Conservation (phyloP, 2,113 vertebrate species). For the Bufo bufo region DNA sequence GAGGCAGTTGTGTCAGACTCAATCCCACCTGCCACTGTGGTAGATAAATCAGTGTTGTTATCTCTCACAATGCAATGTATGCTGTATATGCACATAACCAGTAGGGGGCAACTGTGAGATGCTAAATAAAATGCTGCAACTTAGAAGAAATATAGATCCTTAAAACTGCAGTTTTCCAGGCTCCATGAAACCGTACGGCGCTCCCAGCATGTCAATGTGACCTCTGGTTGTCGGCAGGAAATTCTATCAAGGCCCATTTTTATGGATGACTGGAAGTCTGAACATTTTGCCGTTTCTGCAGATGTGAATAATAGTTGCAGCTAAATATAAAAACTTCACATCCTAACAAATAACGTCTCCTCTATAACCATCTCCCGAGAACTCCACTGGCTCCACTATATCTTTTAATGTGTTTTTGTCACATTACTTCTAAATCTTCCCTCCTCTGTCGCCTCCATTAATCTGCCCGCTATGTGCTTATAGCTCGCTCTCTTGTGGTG, state of each 20-base stretch:
- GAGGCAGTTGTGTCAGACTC: not conserved
- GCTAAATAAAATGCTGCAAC: not conserved
- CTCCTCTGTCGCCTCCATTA: constrained; percentile 22
- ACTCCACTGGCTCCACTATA: not conserved
- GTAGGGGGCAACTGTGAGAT: not conserved
- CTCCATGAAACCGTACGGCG: not conserved
- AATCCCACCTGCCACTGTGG: not conserved
- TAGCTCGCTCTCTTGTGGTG: not conserved
- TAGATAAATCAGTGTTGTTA: not conserved
- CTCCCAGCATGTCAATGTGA: not conserved
- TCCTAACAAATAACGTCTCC: constrained; percentile 26
- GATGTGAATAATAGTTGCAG: constrained; percentile 29
- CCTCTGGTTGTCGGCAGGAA: constrained; percentile 21
- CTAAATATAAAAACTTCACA: constrained; percentile 45
- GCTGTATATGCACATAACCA: not conserved
- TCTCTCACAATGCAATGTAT: not conserved
- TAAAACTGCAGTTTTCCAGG: not conserved
- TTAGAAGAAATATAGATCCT: not conserved
- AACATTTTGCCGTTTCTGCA: not conserved
- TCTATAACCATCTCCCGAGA: constrained; percentile 6
- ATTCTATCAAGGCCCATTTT: not conserved
- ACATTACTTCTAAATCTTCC: constrained; percentile 47
- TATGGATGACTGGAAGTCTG: constrained; percentile 28
- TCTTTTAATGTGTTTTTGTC: constrained; percentile 49
- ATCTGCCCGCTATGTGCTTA: constrained; percentile 6